A percentile compares a stretch with the other conserved stretches of the same genome.
phyloP scores from a whole-genome alignment of 2,888 invertebrate species.

The Tetropium fuscum region DNA sequence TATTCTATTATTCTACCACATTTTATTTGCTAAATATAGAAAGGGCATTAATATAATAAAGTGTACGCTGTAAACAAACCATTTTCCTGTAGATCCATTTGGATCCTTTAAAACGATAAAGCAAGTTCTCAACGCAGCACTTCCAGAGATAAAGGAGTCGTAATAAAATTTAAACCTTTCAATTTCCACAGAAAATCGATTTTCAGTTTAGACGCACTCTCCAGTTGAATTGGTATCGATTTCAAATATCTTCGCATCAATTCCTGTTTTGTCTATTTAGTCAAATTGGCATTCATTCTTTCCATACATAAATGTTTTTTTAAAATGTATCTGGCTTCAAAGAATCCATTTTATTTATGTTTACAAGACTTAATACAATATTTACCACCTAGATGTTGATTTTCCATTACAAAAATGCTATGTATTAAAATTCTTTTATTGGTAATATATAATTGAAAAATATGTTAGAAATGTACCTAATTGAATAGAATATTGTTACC shows the following conservation, averaged over 20 bases:
- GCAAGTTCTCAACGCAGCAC: conserved; percentile 6
- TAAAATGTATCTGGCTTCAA: no score
- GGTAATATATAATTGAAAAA: no score
- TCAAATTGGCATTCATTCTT: background rate
- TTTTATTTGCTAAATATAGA: no score
- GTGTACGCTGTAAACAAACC: conserved; percentile 8
- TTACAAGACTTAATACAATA: no score
- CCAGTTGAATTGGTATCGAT: conserved; percentile 23
- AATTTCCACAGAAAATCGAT: conserved; percentile 44
- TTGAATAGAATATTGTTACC: no score
- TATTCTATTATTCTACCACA: no score
- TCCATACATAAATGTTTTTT: background rate
- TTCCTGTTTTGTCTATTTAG: background rate
- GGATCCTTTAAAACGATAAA: conserved; percentile 5
- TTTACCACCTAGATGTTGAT: no score
- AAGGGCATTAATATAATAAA: no score
- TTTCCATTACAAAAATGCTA: no score
- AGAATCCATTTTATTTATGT: no score
- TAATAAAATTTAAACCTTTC: conserved; percentile 49
- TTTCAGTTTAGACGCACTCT: conserved; percentile 36
- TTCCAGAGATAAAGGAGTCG: conserved; percentile 37
- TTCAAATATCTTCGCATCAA: conserved; percentile 4
- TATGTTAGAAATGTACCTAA: no score
- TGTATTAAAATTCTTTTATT: no score
- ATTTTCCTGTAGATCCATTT: conserved; percentile 3